Evolutionary conservation across 2,888 invertebrate species (phyloP).

Genomic region (Dynastes hyllus): DNA sequence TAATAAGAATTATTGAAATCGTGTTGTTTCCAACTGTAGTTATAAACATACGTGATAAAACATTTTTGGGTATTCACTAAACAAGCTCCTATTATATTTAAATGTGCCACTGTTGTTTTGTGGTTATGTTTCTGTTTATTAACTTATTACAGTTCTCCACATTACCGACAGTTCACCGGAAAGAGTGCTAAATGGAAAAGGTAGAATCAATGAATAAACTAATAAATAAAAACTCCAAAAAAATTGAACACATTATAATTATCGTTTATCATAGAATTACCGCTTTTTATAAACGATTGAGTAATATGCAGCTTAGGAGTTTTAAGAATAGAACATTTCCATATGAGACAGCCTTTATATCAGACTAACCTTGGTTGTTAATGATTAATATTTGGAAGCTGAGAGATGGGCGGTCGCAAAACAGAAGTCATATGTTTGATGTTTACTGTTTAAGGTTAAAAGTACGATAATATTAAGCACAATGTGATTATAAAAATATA

Average conservation of each 20-base stretch:
- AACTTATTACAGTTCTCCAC: too few species aligned
- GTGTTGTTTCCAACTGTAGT: not conserved
- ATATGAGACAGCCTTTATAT: not conserved
- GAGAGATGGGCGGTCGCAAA: not conserved
- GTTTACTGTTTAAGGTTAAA: not conserved
- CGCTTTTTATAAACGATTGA: too few species aligned
- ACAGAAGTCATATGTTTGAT: not conserved
- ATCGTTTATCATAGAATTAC: too few species aligned
- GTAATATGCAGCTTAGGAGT: too few species aligned
- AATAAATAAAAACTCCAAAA: too few species aligned
- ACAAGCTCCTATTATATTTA: not conserved
- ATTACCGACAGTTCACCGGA: too few species aligned
- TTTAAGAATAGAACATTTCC: too few species aligned
- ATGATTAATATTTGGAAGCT: not conserved
- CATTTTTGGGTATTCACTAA: constrained; percentile 61
- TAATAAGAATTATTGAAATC: not conserved
- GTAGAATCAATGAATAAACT: too few species aligned
- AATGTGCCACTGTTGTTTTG: not conserved
- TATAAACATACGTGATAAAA: constrained; percentile 71
- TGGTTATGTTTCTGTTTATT: not conserved
- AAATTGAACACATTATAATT: too few species aligned
- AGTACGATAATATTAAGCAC: not conserved
- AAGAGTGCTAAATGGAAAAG: too few species aligned
- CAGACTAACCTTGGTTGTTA: not conserved
- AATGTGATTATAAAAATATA: not conserved